Conservation (phyloP, 2,888 invertebrate species). For the Drosophila melanocephala region DNA sequence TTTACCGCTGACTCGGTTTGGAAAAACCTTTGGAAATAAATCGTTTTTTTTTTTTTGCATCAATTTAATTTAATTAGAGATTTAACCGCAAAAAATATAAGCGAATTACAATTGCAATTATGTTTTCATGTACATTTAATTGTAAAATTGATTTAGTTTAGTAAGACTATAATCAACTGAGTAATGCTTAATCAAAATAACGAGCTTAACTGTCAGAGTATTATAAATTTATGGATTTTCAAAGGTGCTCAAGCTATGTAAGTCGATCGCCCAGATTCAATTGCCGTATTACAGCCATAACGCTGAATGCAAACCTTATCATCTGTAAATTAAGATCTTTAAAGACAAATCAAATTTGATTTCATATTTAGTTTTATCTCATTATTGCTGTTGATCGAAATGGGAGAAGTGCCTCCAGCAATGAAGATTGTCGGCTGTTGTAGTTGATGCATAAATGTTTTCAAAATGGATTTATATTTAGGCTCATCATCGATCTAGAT, state of each 20-base stretch:
- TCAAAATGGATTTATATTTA: constrained; percentile 43
- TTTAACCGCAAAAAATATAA: background rate
- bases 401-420: constrained; percentile 51
- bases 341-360: background rate
- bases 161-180: background rate
- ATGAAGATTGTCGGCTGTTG: constrained; percentile 47
- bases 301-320: constrained; percentile 55
- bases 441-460: constrained; percentile 41
- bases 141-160: background rate
- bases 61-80: constrained; percentile 2
- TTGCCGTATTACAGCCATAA: constrained; percentile 56
- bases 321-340: background rate
- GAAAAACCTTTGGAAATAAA: background rate
- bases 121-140: background rate
- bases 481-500: constrained; percentile 56
- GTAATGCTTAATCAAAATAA: background rate
- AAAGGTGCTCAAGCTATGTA: background rate
- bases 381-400: constrained; percentile 56
- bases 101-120: background rate
- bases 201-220: background rate
- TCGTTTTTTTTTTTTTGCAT: background rate
- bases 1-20: background rate
- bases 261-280: constrained; percentile 49
- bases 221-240: background rate
- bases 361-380: constrained; percentile 27